Evolutionary conservation across 2,797 vertebrate genomes (phyloP), one percentile per base, ranked within the genome.

Genomic region (Notolabrus celidotus): DNA sequence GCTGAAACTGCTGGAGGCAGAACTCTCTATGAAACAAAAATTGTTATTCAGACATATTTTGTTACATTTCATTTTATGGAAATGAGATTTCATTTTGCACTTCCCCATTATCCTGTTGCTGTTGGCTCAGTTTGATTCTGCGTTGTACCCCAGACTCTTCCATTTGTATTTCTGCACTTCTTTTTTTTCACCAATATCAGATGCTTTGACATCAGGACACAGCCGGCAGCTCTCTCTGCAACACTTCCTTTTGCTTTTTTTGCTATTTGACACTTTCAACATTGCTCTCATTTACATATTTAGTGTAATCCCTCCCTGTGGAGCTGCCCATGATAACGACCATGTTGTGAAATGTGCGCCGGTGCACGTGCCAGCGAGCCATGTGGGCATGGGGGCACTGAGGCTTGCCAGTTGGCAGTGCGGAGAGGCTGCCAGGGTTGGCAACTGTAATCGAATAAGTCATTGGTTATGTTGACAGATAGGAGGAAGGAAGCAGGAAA

Each of bases 51-150:
- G 53, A 51, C 67, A 77, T 41, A 74, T 81, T 71, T 78, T 70
- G 73, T 80, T 66, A 63, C 74, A 73, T 83, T 82, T 84, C 61
- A 69, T 82, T 86, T 83, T 75, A 87, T 79, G 82, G 68, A 86
- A 84, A 90, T 80, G 25, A 77, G 66, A 77, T 72, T 81, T 65
- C 15, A 46, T 76, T 56, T 72, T 29, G 55, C 67, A 42, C 57
- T 67, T 67, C 31, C 39, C 58, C 56, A 66, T 67, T 74, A 62
- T 73, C 69, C 58, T 19, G 46, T 71, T 29, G 63, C 77, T 79
- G 59, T 64, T 84, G 64, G 57, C 75, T 81, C 67, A 42, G 73
- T 77, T 67, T 77, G 68, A 74, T 58, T 71, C 46, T 5, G 54
- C 59, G 74, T 73, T 62, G 54, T 62, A 46, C 41, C 51, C 29